Evolutionary conservation across 2,113 vertebrate genomes (phyloP).

Genomic region (Passer montanus): DNA sequence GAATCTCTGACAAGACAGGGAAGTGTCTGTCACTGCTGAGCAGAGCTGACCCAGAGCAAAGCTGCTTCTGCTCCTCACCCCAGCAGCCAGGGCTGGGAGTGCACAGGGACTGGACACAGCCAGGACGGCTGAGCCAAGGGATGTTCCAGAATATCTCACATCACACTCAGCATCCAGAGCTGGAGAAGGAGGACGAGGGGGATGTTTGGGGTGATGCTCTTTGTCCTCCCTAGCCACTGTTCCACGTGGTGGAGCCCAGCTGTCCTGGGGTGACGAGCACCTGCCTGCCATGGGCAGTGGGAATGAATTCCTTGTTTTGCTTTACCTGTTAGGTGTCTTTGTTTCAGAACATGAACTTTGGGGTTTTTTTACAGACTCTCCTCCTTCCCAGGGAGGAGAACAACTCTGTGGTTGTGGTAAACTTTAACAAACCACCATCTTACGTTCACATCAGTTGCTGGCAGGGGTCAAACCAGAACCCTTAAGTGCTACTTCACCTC

Average conservation of each 20-base stretch:
- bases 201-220: neutral
- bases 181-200: neutral
- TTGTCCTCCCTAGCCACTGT: neutral
- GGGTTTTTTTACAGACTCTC: neutral
- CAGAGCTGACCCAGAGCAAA: neutral
- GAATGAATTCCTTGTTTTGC: no score
- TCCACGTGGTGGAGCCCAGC: accelerated
- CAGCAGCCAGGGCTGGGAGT: neutral
- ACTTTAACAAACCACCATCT: no score
- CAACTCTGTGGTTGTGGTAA: neutral
- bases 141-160: neutral
- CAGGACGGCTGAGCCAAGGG: neutral
- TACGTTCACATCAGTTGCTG: neutral
- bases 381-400: neutral
- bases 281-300: neutral
- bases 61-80: neutral
- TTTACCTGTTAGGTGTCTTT: neutral
- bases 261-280: neutral
- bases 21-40: neutral
- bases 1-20: no score
- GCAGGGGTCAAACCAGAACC: neutral
- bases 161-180: no score
- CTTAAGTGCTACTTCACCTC: neutral
- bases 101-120: neutral
- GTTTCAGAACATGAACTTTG: accelerated